Percentiles rank a stretch among this genome's conserved stretches.
Evolutionary conservation across 2,888 invertebrate species (phyloP).

Genomic region (Branchipolynoe longqiensis): DNA sequence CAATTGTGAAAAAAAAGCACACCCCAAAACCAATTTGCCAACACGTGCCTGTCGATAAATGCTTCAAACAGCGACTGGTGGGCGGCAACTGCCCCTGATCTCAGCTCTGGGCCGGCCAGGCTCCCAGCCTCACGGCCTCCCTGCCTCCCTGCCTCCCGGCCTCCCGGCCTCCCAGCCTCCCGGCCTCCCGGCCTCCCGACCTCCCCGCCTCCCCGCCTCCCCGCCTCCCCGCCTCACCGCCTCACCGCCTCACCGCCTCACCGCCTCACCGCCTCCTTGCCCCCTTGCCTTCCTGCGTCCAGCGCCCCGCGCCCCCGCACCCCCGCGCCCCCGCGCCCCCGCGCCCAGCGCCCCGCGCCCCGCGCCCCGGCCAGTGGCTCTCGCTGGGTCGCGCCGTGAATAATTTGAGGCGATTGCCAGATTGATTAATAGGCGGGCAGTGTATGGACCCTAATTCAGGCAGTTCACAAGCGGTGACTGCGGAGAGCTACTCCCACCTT

Average conservation of each 20-base stretch:
- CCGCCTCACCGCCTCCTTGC: background rate
- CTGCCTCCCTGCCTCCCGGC: too few species aligned
- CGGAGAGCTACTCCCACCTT: slow-evolving; percentile 16
- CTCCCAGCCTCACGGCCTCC: too few species aligned
- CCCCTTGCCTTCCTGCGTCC: background rate
- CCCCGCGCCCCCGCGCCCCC: background rate
- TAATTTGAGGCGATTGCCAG: slow-evolving; percentile 56
- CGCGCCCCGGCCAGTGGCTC: slow-evolving; percentile 20
- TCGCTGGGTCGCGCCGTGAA: slow-evolving; percentile 1
- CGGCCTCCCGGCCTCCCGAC: too few species aligned
- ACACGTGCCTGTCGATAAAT: too few species aligned
- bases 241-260: background rate
- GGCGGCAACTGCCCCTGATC: too few species aligned
- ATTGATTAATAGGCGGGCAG: slow-evolving; percentile 45
- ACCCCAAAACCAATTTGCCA: too few species aligned
- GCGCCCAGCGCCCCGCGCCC: background rate
- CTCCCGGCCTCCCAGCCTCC: too few species aligned
- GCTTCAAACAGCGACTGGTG: too few species aligned
- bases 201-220: too few species aligned
- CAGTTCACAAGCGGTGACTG: slow-evolving; percentile 44
- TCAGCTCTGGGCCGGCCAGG: too few species aligned
- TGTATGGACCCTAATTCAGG: slow-evolving; percentile 47
- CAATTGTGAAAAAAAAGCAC: too few species aligned
- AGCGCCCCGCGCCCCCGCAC: background rate
- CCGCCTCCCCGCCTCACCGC: background rate